Evolutionary conservation across 2,888 invertebrate species (phyloP).

Genomic region (Geotrupes spiniger): DNA sequence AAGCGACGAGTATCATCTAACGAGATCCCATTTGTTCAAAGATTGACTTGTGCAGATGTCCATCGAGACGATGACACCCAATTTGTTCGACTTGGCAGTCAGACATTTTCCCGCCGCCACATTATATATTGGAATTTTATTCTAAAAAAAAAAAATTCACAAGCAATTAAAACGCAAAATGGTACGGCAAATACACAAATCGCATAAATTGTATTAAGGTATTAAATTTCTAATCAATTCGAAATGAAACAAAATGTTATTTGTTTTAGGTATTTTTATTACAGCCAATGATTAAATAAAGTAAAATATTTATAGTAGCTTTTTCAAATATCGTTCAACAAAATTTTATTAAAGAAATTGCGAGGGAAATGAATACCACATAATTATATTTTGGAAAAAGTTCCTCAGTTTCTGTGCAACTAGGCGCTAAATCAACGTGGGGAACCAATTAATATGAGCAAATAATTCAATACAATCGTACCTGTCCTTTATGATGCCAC

Average conservation of each 20-base stretch:
- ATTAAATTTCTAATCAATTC: too few relatives aligned
- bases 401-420: too few relatives aligned
- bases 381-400: too few relatives aligned
- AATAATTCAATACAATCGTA: constrained; percentile 52
- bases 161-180: too few relatives aligned
- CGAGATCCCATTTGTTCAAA: constrained; percentile 57
- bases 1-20: constrained; percentile 30
- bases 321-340: neutral
- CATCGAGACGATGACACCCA: constrained; percentile 56
- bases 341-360: too few relatives aligned
- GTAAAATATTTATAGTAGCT: neutral
- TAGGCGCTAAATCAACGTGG: too few relatives aligned
- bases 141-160: constrained; percentile 50
- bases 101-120: constrained; percentile 83
- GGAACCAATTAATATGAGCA: neutral
- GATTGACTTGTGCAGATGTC: constrained; percentile 59
- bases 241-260: too few relatives aligned
- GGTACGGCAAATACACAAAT: too few relatives aligned
- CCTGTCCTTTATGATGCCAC: constrained; percentile 80
- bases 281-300: too few relatives aligned
- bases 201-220: too few relatives aligned
- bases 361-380: too few relatives aligned
- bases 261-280: too few relatives aligned
- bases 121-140: constrained; percentile 76
- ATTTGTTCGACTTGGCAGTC: constrained; percentile 53